Evolutionary conservation across 2,113 vertebrate species (phyloP).

Genomic region (Chionodraco myersi): DNA sequence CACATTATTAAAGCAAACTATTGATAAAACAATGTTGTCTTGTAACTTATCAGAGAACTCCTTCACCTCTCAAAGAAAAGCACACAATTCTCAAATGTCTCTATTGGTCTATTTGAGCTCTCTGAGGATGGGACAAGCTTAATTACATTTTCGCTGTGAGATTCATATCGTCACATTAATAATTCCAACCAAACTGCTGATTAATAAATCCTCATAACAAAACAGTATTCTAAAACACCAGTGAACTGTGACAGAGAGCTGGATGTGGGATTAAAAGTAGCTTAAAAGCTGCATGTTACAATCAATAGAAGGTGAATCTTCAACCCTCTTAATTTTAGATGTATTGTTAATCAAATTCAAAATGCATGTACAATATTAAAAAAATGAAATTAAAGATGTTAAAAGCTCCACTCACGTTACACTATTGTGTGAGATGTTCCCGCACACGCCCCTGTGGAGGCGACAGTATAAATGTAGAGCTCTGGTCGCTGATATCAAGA

Average conservation of each 20-base stretch:
- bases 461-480: slow-evolving; percentile 67
- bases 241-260: neutral
- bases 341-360: slow-evolving; percentile 12
- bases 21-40: neutral
- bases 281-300: neutral
- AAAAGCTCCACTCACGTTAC: slow-evolving; percentile 68
- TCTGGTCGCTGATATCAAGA: slow-evolving; percentile 9
- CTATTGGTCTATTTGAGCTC: too few species aligned
- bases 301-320: neutral
- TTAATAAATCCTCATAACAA: neutral
- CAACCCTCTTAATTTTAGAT: neutral
- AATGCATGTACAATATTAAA: slow-evolving; percentile 7
- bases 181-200: neutral
- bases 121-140: too few species aligned
- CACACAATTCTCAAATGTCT: too few species aligned
- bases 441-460: slow-evolving; percentile 61
- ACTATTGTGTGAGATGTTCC: slow-evolving; percentile 47
- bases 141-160: neutral
- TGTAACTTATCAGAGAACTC: neutral
- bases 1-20: neutral
- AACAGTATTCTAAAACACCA: neutral
- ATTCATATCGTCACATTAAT: neutral
- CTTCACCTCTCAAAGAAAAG: neutral
- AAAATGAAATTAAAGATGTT: slow-evolving; percentile 13
- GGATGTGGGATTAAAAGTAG: neutral